Evolutionary conservation across 2,797 vertebrate genomes (phyloP), one percentile per base, ranked within the genome.

Genomic region (Thripadectes ignobilis): DNA sequence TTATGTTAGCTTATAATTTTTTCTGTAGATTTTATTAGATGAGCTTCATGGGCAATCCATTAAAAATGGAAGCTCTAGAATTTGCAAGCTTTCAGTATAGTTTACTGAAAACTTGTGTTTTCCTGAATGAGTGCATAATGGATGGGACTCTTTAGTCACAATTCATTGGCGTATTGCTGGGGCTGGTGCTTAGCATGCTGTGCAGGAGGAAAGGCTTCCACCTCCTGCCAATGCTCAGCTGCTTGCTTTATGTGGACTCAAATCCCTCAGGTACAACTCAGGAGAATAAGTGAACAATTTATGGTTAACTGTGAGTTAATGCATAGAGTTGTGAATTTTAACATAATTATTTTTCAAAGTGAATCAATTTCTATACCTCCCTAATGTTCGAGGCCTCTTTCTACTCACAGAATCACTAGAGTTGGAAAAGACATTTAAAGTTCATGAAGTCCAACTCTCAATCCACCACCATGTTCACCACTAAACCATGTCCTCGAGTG

Each of bases 1-100:
- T 61, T 57, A 77, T 21, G 22, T 34, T 79, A n/a, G 45, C 59
- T 89, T 82, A 39, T 78, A 93, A 87, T 91, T 91, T 55, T 79
- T 13, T 49, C 59, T 29, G 9, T 24, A 68, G 71, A 45, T 59
- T 69, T 86, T 73, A 88, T 76, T 90, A 77, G 45, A 54, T 63
- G 43, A 82, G 34, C 34, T 73, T 72, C 10, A 11, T 4, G 22
- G 89, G 43, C 63, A 65, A 61, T 45, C 54, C 45, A 58, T 48
- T 91, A 43, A 49, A 69, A 89, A 55, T 1, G 18, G 45, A 30
- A 43, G 26, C 62, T 76, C 43, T 32, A 23, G 61, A 71, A 80
- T 48, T 61, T 24, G 27, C 62, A 72, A 49, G 61, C 36, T 62
- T 91, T 72, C 62, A 34, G 1, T 36, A 14, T 5, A 54, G 67